Evolutionary conservation across 2,113 vertebrate genomes (phyloP).

Genomic region (Meles meles): DNA sequence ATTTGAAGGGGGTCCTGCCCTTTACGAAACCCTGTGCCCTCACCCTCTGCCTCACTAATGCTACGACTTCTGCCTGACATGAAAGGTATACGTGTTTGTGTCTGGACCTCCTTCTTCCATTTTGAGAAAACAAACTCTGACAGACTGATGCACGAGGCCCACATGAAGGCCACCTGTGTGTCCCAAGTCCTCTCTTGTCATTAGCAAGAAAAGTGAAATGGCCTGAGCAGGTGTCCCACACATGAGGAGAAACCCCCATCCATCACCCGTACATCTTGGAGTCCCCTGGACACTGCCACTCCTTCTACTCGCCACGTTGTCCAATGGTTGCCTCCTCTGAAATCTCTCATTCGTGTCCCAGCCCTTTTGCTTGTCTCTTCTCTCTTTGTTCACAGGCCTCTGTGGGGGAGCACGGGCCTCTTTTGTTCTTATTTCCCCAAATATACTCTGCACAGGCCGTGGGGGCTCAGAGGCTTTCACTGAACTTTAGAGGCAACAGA

Average conservation of each 20-base stretch:
- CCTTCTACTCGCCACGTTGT: background rate
- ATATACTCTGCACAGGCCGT: background rate
- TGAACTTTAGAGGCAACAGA: background rate
- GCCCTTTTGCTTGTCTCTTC: background rate
- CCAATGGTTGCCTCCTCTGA: background rate
- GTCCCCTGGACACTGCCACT: background rate
- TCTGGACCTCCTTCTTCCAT: background rate
- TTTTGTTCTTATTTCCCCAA: background rate
- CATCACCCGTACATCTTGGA: background rate
- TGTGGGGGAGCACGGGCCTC: background rate
- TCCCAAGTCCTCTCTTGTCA: background rate
- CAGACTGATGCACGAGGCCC: background rate
- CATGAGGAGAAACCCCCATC: background rate
- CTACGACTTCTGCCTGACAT: fast-evolving
- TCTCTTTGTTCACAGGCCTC: background rate
- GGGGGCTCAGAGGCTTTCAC: background rate
- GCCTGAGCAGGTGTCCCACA: background rate
- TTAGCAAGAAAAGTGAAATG: background rate
- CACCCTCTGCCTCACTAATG: background rate
- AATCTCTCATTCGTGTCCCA: background rate
- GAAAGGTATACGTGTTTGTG: background rate
- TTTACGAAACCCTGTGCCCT: background rate
- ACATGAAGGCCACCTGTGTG: fast-evolving
- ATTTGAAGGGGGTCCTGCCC: background rate
- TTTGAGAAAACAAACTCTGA: background rate